phyloP scores from a whole-genome alignment of 2,113 vertebrate species.

The Callorhinus ursinus region DNA sequence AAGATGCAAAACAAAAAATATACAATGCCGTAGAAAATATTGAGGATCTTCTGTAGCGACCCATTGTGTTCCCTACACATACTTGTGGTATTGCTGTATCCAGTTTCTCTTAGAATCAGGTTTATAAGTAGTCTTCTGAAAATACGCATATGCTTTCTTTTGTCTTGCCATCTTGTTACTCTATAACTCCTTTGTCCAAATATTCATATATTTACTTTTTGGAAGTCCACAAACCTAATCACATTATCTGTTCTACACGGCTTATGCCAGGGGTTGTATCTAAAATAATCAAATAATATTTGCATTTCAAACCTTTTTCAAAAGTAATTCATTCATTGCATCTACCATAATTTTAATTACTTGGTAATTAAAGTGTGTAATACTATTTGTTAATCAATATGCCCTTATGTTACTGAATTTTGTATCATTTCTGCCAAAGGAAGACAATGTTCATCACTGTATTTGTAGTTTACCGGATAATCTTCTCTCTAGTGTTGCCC shows the following conservation, averaged over 20 bases:
- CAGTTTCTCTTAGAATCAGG: background rate
- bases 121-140: background rate
- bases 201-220: background rate
- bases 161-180: background rate
- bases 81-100: background rate
- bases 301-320: constrained; percentile 21
- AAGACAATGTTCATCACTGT: background rate
- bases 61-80: background rate
- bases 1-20: constrained; percentile 10
- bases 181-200: background rate
- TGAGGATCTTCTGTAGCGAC: background rate
- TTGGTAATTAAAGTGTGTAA: background rate
- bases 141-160: background rate
- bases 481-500: background rate
- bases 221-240: background rate
- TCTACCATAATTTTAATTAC: background rate
- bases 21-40: background rate
- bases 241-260: background rate
- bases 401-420: background rate
- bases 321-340: background rate
- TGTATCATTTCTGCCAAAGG: background rate
- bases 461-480: background rate
- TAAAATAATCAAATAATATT: constrained; percentile 12
- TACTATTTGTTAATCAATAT: background rate
- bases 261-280: background rate